Base-by-base conservation (phyloP, 2,888 invertebrate species). In the Chalcosyrphus nemorum region DNA sequence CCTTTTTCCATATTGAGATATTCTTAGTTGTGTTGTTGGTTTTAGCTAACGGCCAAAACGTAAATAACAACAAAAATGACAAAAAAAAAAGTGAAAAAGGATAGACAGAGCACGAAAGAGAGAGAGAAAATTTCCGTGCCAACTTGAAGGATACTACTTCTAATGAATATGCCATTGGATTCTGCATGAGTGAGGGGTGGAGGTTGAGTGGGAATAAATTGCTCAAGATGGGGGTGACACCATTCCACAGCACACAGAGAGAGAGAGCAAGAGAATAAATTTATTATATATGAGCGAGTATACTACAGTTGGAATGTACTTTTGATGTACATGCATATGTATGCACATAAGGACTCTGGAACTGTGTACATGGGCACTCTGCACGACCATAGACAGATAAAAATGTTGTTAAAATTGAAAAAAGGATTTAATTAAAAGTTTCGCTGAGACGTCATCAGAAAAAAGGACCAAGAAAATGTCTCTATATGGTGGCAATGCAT, bases 151-250 rank as follows among this genome's bases (percentile, higher is more conserved):
- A 74, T 80, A 74, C 75, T 70, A 61, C 35, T 75, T 68, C 81
- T 75, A 81, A 81, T 81, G 81, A 75, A 70, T 75, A 70, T 63
- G 63, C 75, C 56, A 56, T 57, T 57, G 63, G 32, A 70, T 57
- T n/a, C n/a, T 81, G 81, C 47, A 68, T 56, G 52, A 54, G 50
- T 56, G 52, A 54, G 50, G 63, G 74, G 77, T 57, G 66, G 1
- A 57, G 47, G 21, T 19, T n/a, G n/a, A 47, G 17, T 63, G 45
- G 7, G 35, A 56, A 35, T 35, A 38, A 56, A 56, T 56, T 35
- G 32, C n/a, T 19, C 0, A 35, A 2, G 19, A 63, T 21, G 61
- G 54, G 72, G 63, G 29, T 72, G 56, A 21, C 56, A 52, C 35
- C 21, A 54, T 2, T 74, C 32, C 27, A 7, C n/a, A 56, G 56